Base-by-base conservation (phyloP, 2,888 invertebrate genomes). In the Muschampia plurimacula region DNA sequence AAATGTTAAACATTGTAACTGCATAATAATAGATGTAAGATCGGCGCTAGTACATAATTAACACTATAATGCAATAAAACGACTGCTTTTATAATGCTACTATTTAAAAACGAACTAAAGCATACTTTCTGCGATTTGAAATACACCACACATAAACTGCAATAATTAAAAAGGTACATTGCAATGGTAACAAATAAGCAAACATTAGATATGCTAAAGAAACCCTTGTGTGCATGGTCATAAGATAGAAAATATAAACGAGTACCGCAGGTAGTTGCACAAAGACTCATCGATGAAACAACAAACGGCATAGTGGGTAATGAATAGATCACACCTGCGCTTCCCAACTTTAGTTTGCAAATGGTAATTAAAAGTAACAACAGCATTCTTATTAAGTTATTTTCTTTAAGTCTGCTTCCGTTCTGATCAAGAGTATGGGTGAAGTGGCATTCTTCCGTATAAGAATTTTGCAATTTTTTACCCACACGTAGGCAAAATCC, bases 401-500 rank as follows among this genome's bases (percentile, higher is more conserved):
- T 12, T 70, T 70, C 32, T 44, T 65, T 55, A 70, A 59, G 28
- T 70, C 70, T n/a, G 12, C 8, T 0, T 70, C 36, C 5, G 57
- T 57, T 44, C 15, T 70, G 28, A 70, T 70, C 13, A 15, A 3
- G 1, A 65, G 5, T 57, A 46, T 57, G 12, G 57, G 65, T 5
- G 65, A 70, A 9, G 65, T 64, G 22, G 55, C 8, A 13, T 52
- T 70, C 44, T 70, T 70, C 9, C 69, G 52, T 9, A 57, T 41
- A 8, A 64, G n/a, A 22, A 70, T 70, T 44, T 70, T 70, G 46
- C 64, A 64, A 7, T 64, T 52, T 57, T 70, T 70, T 3, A 70
- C 64, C 70, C 70, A 70, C 2, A 64, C 10, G 13, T 44, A 70
- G 3, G 44, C 22, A 46, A 70, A 70, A 59, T 6, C 4, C 32